Percentiles rank a stretch among this genome's conserved stretches.
Conservation (phyloP, 1,140 invertebrate species). For the Drosophila tristis region DNA sequence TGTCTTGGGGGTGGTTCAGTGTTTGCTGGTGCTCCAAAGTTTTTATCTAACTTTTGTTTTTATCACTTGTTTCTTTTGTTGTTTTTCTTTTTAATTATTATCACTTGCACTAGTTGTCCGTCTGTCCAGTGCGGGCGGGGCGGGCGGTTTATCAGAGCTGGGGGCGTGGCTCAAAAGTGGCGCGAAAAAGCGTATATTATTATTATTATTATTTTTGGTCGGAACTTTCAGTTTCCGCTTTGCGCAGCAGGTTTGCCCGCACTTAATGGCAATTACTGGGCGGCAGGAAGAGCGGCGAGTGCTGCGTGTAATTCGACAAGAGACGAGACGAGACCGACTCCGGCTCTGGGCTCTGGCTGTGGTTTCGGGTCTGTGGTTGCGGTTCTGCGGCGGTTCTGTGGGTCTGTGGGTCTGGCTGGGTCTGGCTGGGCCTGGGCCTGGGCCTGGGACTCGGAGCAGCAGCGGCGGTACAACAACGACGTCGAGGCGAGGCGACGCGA, state of each 20-base stretch:
- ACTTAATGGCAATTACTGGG: conserved; percentile 52
- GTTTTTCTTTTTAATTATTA: conserved; percentile 59
- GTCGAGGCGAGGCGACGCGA: conserved; percentile 35
- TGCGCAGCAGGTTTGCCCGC: conserved; percentile 14
- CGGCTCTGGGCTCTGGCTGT: conserved; percentile 12
- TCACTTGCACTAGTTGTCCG: conserved; percentile 58
- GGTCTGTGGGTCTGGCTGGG: conserved; percentile 1
- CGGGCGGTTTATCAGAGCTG: conserved; percentile 6
- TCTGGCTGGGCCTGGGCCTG: conserved; percentile 12
- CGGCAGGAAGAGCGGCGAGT: conserved; percentile 21
- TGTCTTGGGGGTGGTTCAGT: conserved; percentile 10
- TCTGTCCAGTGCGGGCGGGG: conserved; percentile 6
- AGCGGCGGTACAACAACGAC: conserved; percentile 53
- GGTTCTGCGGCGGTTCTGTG: no score
- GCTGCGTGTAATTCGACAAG: conserved; percentile 49
- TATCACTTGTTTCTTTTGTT: conserved; percentile 60
- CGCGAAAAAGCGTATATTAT: conserved; percentile 16
- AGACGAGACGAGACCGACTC: conserved; percentile 26
- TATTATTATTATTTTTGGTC: background rate
- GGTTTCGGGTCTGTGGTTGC: no score
- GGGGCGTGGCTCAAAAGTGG: conserved; percentile 14
- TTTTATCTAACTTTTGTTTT: conserved; percentile 68
- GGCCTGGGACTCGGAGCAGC: conserved; percentile 30
- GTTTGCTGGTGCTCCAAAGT: conserved; percentile 5
- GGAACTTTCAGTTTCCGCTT: conserved; percentile 18